Evolutionary conservation across 2,797 vertebrate genomes (phyloP).

Genomic region (Sebastolobus altivelis): DNA sequence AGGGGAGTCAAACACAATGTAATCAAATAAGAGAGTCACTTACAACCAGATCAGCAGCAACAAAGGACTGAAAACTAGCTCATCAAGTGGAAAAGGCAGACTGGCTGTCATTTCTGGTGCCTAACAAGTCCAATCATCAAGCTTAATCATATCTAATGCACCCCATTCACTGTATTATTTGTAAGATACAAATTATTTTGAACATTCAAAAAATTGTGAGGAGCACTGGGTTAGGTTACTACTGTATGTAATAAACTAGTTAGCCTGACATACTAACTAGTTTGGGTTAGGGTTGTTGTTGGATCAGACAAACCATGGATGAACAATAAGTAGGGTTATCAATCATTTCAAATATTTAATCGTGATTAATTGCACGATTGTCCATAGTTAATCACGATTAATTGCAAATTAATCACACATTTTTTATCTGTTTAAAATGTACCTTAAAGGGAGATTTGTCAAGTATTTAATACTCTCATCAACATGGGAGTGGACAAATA

Average conservation of each 20-base stretch:
- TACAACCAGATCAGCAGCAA: slow-evolving; percentile 27
- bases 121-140: background rate
- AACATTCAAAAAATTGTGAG: background rate
- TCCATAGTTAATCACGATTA: too few relatives aligned
- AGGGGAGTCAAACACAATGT: slow-evolving; percentile 34
- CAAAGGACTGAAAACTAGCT: slow-evolving; percentile 31
- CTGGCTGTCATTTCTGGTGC: background rate
- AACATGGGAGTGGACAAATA: too few relatives aligned
- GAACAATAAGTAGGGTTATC: too few relatives aligned
- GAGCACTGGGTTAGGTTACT: background rate
- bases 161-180: background rate
- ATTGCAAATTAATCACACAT: too few relatives aligned
- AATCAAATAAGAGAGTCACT: slow-evolving; percentile 44
- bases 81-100: background rate
- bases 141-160: background rate
- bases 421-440: too few relatives aligned
- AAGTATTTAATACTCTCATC: too few relatives aligned
- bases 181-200: background rate
- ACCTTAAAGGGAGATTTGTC: too few relatives aligned
- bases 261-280: background rate
- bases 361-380: too few relatives aligned
- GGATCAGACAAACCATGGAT: background rate
- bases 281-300: background rate
- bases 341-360: too few relatives aligned
- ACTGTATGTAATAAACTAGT: too few relatives aligned